Evolutionary conservation across 1,140 invertebrate genomes (phyloP), one percentile per base, ranked within the genome.

Genomic region (Pteromalus puparum): DNA sequence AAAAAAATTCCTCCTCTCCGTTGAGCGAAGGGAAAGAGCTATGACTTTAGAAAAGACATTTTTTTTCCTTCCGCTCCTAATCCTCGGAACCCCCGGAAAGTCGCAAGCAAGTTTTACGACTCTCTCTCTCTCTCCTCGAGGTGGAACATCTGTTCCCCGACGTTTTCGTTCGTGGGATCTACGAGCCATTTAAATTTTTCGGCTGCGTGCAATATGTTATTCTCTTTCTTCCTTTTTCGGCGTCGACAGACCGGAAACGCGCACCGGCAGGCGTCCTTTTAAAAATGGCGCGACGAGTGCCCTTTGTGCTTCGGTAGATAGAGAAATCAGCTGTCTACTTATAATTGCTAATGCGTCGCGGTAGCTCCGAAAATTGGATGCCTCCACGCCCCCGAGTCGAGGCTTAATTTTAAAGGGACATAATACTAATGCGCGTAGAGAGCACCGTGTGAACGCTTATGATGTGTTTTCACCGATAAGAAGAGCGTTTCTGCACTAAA

Each of bases 281-380:
- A 76, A 82, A 82, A 76, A 82, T 82, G 81, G 73, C 61, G 53
- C 65, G 61, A 83, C 38, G 30, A 34, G 30, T 34, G 30, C 30
- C 30, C 30, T 34, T 34, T 34, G 30, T 24, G 21, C 26, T 68
- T n/a, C 34, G 10, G 18, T 48, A 13, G 46, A 82, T 82, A 18
- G 81, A 75, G 46, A 82, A 77, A 82, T 76, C 73, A 68, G 34
- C n/a, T 13, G n/a, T 15, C 75, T 6, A 30, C 70, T 74, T 74
- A n/a, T 42, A 75, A 82, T 67, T 82, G 26, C 30, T 15, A 65
- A 82, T 67, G 72, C 21, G 53, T 5, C 4, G 7, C 0, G 38
- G 38, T 42, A 42, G 38, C 6, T 10, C 9, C 38, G 30, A 13
- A 72, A 30, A 26, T 72, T 34, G 28, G 38, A 9, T 9, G 38